A percentile compares a stretch with the other conserved stretches of the same genome.
Evolutionary conservation across 2,113 vertebrate genomes (phyloP).

Genomic region (Otus sunia): DNA sequence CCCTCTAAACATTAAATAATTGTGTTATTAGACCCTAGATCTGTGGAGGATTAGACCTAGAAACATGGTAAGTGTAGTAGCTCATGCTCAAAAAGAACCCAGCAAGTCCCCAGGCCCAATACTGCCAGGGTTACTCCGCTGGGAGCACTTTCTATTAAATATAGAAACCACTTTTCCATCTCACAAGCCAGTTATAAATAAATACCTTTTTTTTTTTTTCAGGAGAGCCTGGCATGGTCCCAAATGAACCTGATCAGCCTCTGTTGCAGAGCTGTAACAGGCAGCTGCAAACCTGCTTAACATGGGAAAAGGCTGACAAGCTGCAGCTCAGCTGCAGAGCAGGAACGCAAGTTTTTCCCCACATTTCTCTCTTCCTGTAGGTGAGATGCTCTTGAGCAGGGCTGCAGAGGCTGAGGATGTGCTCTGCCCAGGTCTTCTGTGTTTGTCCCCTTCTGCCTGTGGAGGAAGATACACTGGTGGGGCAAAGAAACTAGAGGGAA

Average conservation of each 20-base stretch:
- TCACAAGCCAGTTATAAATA: conserved; percentile 20
- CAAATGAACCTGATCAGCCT: neutral
- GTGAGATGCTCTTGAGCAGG: neutral
- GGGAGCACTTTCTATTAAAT: neutral
- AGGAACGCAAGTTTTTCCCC: neutral
- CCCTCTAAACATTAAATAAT: neutral
- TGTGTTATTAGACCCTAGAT: neutral
- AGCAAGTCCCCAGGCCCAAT: neutral
- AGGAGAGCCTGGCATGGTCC: neutral
- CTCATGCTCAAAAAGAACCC: neutral
- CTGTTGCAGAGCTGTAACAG: neutral
- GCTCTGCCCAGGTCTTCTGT: neutral
- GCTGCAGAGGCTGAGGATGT: neutral
- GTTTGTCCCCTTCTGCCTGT: neutral
- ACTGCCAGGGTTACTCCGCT: neutral
- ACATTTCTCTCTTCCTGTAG: neutral
- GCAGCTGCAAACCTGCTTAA: neutral
- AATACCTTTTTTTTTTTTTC: neutral
- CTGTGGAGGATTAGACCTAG: neutral
- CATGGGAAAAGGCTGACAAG: neutral
- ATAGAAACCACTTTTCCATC: conserved; percentile 43
- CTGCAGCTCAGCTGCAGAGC: neutral
- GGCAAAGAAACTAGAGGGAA: neutral
- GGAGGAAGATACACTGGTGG: neutral
- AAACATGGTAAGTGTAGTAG: neutral